phyloP scores from a whole-genome alignment of 2,113 vertebrate genomes.

The Gyps fulvus region DNA sequence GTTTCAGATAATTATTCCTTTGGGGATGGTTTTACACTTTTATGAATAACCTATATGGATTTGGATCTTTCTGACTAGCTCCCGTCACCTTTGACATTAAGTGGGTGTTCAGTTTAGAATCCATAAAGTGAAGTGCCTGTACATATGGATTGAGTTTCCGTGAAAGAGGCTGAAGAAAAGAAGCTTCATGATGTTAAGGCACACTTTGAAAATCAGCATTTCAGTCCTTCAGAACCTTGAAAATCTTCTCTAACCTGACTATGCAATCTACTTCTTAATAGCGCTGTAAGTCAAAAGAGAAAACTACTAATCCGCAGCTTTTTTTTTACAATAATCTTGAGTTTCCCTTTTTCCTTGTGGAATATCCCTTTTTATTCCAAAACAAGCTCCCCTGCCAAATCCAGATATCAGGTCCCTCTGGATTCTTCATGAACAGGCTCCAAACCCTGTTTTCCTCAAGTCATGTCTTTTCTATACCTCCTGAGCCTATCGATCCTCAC shows the following conservation, averaged over 20 bases:
- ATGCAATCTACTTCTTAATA: background rate
- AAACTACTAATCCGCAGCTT: background rate
- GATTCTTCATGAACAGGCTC: background rate
- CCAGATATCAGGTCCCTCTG: background rate
- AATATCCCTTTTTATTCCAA: background rate
- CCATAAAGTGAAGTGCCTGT: background rate
- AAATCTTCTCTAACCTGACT: background rate
- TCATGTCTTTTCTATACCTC: background rate
- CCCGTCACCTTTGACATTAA: background rate
- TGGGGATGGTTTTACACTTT: background rate
- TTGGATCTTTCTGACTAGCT: background rate
- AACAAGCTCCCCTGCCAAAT: background rate
- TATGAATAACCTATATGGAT: background rate
- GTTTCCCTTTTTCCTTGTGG: background rate
- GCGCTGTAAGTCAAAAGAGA: background rate
- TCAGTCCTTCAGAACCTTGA: background rate
- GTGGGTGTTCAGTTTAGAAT: background rate
- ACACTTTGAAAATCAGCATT: background rate
- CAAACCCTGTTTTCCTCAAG: background rate
- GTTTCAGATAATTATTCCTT: background rate
- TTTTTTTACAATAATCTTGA: background rate
- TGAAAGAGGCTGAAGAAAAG: background rate
- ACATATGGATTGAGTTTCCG: background rate
- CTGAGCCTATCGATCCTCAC: conserved; percentile 17
- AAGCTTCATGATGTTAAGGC: background rate